Evolutionary conservation across 1,140 invertebrate genomes (phyloP).

Genomic region (Drosophila lacteicornis): DNA sequence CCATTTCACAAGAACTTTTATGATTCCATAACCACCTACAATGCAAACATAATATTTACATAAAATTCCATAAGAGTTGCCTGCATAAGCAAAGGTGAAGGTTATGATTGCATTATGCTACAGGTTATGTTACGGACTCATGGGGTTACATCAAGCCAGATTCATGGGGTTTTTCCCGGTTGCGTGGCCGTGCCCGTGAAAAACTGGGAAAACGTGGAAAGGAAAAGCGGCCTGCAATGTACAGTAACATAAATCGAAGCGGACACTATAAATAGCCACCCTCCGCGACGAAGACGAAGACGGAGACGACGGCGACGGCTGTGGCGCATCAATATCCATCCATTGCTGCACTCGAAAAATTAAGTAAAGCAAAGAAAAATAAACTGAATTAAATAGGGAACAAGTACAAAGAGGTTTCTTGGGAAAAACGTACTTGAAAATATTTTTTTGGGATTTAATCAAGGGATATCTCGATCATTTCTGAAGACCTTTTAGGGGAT

Average conservation of each 20-base stretch:
- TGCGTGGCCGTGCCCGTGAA: constrained; percentile 3
- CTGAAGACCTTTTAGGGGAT: too few relatives aligned
- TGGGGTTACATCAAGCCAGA: constrained; percentile 26
- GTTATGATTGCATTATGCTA: constrained; percentile 1
- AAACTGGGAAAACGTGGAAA: constrained; percentile 16
- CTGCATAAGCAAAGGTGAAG: too few relatives aligned
- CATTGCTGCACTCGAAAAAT: background rate
- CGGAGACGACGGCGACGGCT: constrained; percentile 57
- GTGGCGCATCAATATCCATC: constrained; percentile 70
- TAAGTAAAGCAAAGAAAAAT: background rate
- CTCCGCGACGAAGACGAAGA: constrained; percentile 46
- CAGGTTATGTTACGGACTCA: background rate
- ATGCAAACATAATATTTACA: too few relatives aligned
- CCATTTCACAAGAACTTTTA: too few relatives aligned
- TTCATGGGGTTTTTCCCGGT: constrained; percentile 1
- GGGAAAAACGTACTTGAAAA: too few relatives aligned
- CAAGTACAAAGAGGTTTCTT: too few relatives aligned
- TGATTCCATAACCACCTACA: too few relatives aligned
- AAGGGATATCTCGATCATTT: background rate
- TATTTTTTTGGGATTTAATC: background rate
- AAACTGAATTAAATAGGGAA: background rate
- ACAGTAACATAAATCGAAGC: constrained; percentile 77
- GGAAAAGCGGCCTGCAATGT: constrained; percentile 46
- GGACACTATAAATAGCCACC: constrained; percentile 81
- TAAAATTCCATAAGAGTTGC: too few relatives aligned